A percentile compares a stretch with the other conserved stretches of the same genome.
These are phyloP conservation scores for Resseliella maxima DNA, from an alignment of 2,888 invertebrate genomes.

Conservation along the genomic window DNA sequence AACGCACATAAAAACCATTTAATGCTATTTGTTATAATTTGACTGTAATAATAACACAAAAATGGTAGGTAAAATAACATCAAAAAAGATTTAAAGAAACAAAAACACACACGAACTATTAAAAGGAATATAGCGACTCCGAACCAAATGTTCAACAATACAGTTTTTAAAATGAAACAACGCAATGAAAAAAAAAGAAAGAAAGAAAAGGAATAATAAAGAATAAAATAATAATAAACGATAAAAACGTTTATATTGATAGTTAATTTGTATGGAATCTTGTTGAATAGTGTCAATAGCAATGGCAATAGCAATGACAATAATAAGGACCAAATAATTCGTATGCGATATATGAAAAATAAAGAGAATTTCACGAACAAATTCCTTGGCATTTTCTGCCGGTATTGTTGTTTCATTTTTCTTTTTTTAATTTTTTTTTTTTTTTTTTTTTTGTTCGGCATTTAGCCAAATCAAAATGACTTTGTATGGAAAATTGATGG, in stretches of 20 bases:
- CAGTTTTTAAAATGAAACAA: neutral
- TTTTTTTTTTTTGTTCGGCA: neutral
- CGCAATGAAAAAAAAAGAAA: too few relatives aligned
- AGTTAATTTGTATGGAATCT: conserved; percentile 42
- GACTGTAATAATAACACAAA: conserved; percentile 21
- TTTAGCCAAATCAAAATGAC: conserved; percentile 27
- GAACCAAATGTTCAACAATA: neutral
- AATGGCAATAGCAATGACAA: too few relatives aligned
- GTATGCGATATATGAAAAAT: neutral
- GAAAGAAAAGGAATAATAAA: neutral
- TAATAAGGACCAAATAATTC: conserved; percentile 1
- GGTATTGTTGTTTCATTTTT: too few relatives aligned
- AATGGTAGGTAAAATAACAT: conserved; percentile 36
- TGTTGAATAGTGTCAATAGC: conserved; percentile 27
- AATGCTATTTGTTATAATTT: conserved; percentile 54
- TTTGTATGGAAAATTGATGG: conserved; percentile 46
- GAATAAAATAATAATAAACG: neutral
- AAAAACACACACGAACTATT: neutral
- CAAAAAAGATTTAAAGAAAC: neutral
- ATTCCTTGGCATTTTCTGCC: neutral
- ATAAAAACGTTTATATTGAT: conserved; percentile 51
- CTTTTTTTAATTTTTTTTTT: too few relatives aligned
- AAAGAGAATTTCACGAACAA: too few relatives aligned
- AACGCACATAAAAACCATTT: conserved; percentile 42
- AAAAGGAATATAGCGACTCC: neutral